Base-by-base conservation (phyloP, 2,113 vertebrate genomes). In the Turdus rufiventris region DNA sequence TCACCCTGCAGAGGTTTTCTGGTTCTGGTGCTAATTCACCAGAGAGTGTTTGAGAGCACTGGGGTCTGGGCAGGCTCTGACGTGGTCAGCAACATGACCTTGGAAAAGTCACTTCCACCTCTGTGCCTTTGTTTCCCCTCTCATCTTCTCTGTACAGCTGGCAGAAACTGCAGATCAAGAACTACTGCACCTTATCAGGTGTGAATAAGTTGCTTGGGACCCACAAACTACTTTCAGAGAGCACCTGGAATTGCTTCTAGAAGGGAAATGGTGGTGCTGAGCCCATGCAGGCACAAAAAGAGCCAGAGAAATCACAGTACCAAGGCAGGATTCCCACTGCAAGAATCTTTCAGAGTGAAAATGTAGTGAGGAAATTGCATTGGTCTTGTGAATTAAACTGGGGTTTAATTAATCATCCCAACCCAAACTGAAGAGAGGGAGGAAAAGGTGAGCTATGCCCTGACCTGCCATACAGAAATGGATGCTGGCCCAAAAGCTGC, bases 1-100 rank as follows among this genome's bases (percentile, higher is more conserved):
- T 97, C 89, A 93, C 67, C 34, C 47, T 66, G 42, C n/a, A 87
- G 87, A 95, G 84, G 42, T 62, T 94, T 96, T 58, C 70, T 96
- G 58, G 54, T 58, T 18, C 34, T 85, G 33, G 15, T 62, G 78
- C 91, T 92, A 92, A 92, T 45, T 89, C 87, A 85, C 77, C 31
- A 43, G 50, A 70, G 80, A 77, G 18, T 33, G 9, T 62, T 45
- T 50, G 61, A 48, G 36, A 67, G 40, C 24, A 3, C 25, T 91
- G 54, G 54, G 62, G 78, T 89, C 42, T 45, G 61, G 40, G 67
- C 62, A 76, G 56, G 58, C 54, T 91, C 63, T 95, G 90, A 80
- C 71, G 54, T 0, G 7, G 85, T 72, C 82, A 79, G 42, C 31
- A 66, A 7, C 12, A n/a, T 54, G 67, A 85, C 89, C 85, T 85